phyloP scores from a whole-genome alignment of 2,797 vertebrate species.

The Brachymystax lenok region DNA sequence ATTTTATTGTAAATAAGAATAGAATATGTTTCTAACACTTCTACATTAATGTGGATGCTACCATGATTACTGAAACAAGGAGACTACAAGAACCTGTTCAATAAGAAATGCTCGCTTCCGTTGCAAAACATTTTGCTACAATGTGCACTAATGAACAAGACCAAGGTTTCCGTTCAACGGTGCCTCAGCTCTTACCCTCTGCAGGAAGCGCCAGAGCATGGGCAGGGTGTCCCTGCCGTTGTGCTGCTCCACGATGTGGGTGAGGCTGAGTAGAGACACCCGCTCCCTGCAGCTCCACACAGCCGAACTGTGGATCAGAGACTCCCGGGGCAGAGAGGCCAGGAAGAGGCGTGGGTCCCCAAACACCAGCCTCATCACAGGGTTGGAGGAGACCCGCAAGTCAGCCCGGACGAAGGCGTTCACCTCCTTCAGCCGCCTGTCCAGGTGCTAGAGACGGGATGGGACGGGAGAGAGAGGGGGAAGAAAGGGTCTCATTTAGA shows the following conservation, averaged over 20 bases:
- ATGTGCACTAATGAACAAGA: too few species aligned
- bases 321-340: constrained; percentile 71
- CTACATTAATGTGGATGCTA: too few species aligned
- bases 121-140: not conserved
- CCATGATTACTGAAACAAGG: too few species aligned
- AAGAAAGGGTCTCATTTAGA: not conserved
- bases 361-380: constrained; percentile 83
- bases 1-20: too few species aligned
- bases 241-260: constrained; percentile 85
- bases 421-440: constrained; percentile 75
- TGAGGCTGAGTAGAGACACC: constrained; percentile 80
- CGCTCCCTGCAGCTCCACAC: constrained; percentile 89
- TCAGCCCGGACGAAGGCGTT: constrained; percentile 80
- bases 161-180: too few species aligned
- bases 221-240: constrained; percentile 81
- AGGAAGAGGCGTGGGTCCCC: constrained; percentile 82
- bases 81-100: not conserved
- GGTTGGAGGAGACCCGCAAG: constrained; percentile 82
- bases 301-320: constrained; percentile 78
- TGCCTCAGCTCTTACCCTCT: constrained; percentile 72
- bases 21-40: too few species aligned
- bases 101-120: not conserved
- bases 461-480: not conserved
- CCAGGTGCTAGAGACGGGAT: constrained; percentile 70
- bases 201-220: constrained; percentile 89